These are phyloP conservation scores for Hoplostethus atlanticus DNA, from an alignment of 2,797 vertebrate species.

Conservation along the genomic window DNA sequence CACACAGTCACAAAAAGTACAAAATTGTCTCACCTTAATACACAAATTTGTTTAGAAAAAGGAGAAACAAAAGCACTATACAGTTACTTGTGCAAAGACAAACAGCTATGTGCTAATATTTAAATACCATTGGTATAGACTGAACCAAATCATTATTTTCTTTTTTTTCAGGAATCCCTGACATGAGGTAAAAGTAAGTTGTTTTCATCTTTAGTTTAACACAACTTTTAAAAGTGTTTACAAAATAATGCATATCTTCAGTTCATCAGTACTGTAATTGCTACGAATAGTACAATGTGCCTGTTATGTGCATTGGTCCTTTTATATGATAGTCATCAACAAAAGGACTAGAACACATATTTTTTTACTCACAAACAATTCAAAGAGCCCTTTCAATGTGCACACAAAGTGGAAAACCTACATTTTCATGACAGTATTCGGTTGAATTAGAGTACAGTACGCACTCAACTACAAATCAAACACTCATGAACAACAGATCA, in stretches of 20 bases:
- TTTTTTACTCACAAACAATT: slow-evolving; percentile 83
- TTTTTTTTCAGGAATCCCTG: slow-evolving; percentile 86
- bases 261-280: slow-evolving; percentile 87
- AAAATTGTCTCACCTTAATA: slow-evolving; percentile 87
- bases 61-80: slow-evolving; percentile 86
- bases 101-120: slow-evolving; percentile 90
- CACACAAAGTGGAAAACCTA: slow-evolving; percentile 87
- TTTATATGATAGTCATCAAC: slow-evolving; percentile 80
- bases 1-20: slow-evolving; percentile 88
- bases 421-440: slow-evolving; percentile 84
- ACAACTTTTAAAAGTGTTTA: slow-evolving; percentile 83
- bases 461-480: slow-evolving; percentile 76
- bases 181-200: slow-evolving; percentile 90
- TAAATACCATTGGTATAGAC: slow-evolving; percentile 86
- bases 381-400: slow-evolving; percentile 90
- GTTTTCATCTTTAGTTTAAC: slow-evolving; percentile 85
- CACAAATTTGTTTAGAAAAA: slow-evolving; percentile 88
- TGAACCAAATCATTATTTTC: slow-evolving; percentile 81
- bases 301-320: slow-evolving; percentile 86
- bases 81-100: slow-evolving; percentile 89
- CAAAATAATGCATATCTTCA: slow-evolving; percentile 91
- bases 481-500: slow-evolving; percentile 71
- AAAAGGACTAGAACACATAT: slow-evolving; percentile 82
- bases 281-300: slow-evolving; percentile 89
- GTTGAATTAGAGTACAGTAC: slow-evolving; percentile 80